A percentile compares a stretch with the other conserved stretches of the same genome.
These are phyloP conservation scores for Orussus abietinus DNA, from an alignment of 1,140 invertebrate species.

Conservation along the genomic window DNA sequence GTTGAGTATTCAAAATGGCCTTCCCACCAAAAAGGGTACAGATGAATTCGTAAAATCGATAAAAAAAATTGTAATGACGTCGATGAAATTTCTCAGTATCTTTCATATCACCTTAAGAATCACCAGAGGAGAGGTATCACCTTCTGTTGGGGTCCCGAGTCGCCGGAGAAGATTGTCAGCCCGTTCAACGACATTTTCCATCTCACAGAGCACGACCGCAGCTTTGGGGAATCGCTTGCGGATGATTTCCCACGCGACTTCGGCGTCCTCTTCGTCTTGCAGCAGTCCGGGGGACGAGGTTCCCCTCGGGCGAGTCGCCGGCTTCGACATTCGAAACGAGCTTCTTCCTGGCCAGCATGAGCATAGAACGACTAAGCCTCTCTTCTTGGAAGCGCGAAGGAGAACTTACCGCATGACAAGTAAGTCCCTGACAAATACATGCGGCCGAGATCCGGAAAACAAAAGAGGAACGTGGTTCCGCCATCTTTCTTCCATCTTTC, in stretches of 20 bases:
- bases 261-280: constrained; percentile 26
- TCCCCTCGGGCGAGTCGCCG: constrained; percentile 8
- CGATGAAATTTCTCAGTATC: too few species aligned
- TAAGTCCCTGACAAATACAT: not conserved
- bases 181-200: constrained; percentile 32
- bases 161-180: constrained; percentile 29
- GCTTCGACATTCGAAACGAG: constrained; percentile 2
- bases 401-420: not conserved
- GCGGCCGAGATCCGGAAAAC: not conserved
- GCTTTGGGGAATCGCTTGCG: constrained; percentile 31
- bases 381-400: constrained; percentile 1
- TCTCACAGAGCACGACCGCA: constrained; percentile 32
- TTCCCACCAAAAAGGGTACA: too few species aligned
- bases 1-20: too few species aligned
- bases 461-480: too few species aligned
- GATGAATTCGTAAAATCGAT: too few species aligned
- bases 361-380: constrained; percentile 2
- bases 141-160: constrained; percentile 18
- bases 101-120: too few species aligned
- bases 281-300: constrained; percentile 24
- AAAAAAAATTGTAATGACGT: too few species aligned
- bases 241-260: constrained; percentile 32
- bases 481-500: too few species aligned
- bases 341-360: constrained; percentile 1
- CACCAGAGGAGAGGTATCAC: too few species aligned